Percentiles rank a stretch among this genome's conserved stretches.
Evolutionary conservation across 2,797 vertebrate species (phyloP).

Genomic region (Poecilia wingei): DNA sequence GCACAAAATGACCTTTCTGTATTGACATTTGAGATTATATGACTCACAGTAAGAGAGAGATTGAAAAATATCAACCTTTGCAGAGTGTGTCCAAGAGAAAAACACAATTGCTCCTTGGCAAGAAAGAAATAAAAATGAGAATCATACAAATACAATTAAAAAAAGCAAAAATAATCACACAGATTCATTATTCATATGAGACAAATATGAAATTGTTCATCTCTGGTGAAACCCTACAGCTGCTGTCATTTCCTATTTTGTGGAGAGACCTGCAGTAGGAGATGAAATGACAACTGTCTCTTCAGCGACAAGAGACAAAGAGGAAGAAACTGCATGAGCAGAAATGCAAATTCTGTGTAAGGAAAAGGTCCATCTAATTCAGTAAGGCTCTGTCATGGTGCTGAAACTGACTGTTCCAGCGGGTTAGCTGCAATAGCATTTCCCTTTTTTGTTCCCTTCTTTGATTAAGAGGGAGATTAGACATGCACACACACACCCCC

Average conservation of each 20-base stretch:
- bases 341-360: neutral
- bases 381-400: neutral
- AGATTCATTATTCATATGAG: neutral
- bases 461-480: neutral
- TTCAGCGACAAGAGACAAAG: neutral
- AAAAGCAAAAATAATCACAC: no score
- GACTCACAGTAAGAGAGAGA: neutral
- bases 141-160: neutral
- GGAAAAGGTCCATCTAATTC: neutral
- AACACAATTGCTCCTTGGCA: neutral
- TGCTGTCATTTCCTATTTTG: neutral
- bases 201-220: neutral
- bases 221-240: neutral
- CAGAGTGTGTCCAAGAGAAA: neutral
- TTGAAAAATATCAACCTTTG: neutral
- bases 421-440: neutral
- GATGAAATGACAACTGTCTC: neutral
- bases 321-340: neutral
- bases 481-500: no score
- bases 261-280: neutral
- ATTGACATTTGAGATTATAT: neutral
- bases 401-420: neutral
- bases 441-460: neutral
- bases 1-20: neutral
- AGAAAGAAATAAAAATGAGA: constrained; percentile 1